A percentile compares a stretch with the other conserved stretches of the same genome.
Conservation (phyloP, 2,888 invertebrate genomes). For the Chelonus formosanus region DNA sequence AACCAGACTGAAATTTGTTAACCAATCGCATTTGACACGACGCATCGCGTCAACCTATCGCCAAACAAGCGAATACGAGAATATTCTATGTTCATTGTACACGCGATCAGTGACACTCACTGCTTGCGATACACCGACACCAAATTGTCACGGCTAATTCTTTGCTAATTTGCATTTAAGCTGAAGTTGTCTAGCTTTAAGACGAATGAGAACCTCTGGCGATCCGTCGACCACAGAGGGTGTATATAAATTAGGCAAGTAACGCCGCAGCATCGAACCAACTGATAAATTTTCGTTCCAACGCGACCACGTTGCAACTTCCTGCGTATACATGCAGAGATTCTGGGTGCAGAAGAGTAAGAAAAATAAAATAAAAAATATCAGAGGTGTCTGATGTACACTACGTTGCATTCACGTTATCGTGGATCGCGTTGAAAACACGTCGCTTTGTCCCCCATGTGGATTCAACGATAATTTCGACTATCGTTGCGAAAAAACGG, state of each 20-base stretch:
- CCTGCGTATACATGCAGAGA: slow-evolving; percentile 17
- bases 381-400: slow-evolving; percentile 12
- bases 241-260: slow-evolving; percentile 2
- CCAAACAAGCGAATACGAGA: slow-evolving; percentile 1
- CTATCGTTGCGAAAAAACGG: slow-evolving; percentile 26
- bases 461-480: slow-evolving; percentile 29
- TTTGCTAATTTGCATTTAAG: neutral
- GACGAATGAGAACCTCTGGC: slow-evolving; percentile 20
- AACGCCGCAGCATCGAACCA: no score
- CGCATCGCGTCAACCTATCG: slow-evolving; percentile 9
- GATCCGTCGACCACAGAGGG: neutral
- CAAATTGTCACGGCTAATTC: slow-evolving; percentile 6
- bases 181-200: neutral
- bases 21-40: slow-evolving; percentile 28
- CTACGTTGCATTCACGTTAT: slow-evolving; percentile 23
- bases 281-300: neutral
- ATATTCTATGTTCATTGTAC: slow-evolving; percentile 19
- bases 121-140: no score
- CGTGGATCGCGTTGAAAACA: slow-evolving; percentile 31
- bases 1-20: slow-evolving; percentile 29
- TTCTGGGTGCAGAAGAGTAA: slow-evolving; percentile 21
- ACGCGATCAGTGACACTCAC: slow-evolving; percentile 27
- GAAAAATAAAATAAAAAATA: slow-evolving; percentile 15
- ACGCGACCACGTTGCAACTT: slow-evolving; percentile 7
- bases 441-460: slow-evolving; percentile 29